A percentile compares a stretch with the other conserved stretches of the same genome.
phyloP scores from a whole-genome alignment of 2,888 invertebrate genomes.

The Leptinotarsa rubiginosa region DNA sequence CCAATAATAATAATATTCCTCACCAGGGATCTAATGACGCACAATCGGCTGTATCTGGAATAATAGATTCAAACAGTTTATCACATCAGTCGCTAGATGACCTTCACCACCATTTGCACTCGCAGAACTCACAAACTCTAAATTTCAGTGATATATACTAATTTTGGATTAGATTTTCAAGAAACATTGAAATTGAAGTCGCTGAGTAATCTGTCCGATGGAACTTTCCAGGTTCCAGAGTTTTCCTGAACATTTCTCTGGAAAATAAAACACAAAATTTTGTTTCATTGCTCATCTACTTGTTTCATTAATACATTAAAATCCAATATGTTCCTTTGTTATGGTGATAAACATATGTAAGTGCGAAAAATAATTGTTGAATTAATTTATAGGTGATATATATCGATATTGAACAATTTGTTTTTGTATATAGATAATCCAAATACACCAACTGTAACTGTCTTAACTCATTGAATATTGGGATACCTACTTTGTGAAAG shows the following conservation, averaged over 20 bases:
- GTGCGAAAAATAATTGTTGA: neutral
- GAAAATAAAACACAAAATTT: too few relatives aligned
- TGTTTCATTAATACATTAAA: neutral
- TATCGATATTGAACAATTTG: neutral
- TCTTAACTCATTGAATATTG: neutral
- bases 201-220: too few relatives aligned
- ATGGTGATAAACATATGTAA: conserved; percentile 13
- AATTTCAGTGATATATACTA: conserved; percentile 66
- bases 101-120: conserved; percentile 70
- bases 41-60: conserved; percentile 61
- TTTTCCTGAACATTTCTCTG: too few relatives aligned
- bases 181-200: too few relatives aligned
- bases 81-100: conserved; percentile 69
- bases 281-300: too few relatives aligned
- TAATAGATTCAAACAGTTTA: conserved; percentile 68
- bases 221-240: too few relatives aligned
- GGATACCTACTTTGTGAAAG: neutral
- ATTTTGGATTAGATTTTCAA: conserved; percentile 9
- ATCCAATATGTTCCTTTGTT: conserved; percentile 19
- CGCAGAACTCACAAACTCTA: conserved; percentile 64
- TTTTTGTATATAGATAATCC: neutral
- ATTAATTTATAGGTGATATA: conserved; percentile 14
- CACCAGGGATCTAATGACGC: conserved; percentile 59
- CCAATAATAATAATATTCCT: conserved; percentile 55
- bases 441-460: too few relatives aligned